phyloP scores from a whole-genome alignment of 2,888 invertebrate species.

The Lymantria monacha region DNA sequence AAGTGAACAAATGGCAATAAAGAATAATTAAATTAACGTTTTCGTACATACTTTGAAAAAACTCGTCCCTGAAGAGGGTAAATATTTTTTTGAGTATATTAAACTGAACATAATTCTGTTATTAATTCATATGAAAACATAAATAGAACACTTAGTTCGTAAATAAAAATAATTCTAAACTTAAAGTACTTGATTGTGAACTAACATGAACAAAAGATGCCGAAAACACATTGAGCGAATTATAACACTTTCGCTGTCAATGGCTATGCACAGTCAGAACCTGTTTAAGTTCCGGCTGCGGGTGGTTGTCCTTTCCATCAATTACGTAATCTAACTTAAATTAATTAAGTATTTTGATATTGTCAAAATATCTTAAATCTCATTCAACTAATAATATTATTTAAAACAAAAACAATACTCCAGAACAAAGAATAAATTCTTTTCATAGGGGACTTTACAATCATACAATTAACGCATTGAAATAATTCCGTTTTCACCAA shows the following conservation, averaged over 20 bases:
- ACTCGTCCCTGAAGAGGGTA: no score
- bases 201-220: constrained; percentile 24
- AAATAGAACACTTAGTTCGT: not conserved
- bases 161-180: not conserved
- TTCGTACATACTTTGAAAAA: no score
- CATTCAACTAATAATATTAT: not conserved
- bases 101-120: no score
- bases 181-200: constrained; percentile 5
- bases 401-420: not conserved
- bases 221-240: constrained; percentile 32
- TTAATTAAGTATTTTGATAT: constrained; percentile 5
- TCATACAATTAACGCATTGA: no score
- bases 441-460: no score
- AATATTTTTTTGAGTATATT: no score
- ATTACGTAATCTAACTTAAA: constrained; percentile 22
- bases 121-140: no score
- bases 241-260: constrained; percentile 45
- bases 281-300: constrained; percentile 25
- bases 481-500: no score
- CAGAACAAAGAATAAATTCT: no score
- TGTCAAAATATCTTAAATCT: not conserved
- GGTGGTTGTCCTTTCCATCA: constrained; percentile 31
- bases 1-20: no score
- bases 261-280: constrained; percentile 7
- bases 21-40: no score